phyloP scores from a whole-genome alignment of 2,888 invertebrate genomes.

The Eudemis profundana region DNA sequence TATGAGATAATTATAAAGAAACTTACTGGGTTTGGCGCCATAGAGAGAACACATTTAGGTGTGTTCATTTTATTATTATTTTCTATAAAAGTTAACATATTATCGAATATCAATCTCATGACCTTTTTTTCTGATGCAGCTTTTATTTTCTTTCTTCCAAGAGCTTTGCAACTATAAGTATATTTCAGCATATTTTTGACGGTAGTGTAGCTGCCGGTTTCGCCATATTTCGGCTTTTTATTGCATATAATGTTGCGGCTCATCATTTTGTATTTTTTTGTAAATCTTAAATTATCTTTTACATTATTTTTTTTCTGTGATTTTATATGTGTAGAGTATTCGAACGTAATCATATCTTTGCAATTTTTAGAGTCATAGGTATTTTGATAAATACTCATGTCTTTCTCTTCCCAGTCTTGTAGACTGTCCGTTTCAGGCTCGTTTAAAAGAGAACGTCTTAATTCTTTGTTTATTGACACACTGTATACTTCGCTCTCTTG shows the following conservation, averaged over 20 bases:
- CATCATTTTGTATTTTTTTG: not conserved
- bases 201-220: not conserved
- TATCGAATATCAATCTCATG: not conserved
- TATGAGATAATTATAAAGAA: not conserved
- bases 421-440: not conserved
- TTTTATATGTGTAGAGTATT: slow-evolving; percentile 15
- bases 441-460: not conserved
- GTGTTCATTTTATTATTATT: slow-evolving; percentile 4
- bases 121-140: not conserved
- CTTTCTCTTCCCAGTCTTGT: slow-evolving; percentile 10
- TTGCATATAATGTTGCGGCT: not conserved
- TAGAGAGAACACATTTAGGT: slow-evolving; percentile 6
- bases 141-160: slow-evolving; percentile 1
- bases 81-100: not conserved
- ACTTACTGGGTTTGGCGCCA: slow-evolving; percentile 61
- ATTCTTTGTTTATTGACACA: not conserved
- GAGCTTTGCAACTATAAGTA: not conserved
- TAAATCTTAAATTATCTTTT: not conserved
- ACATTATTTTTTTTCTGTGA: slow-evolving; percentile 1
- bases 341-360: slow-evolving; percentile 46
- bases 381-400: slow-evolving; percentile 14
- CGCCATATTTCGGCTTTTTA: slow-evolving; percentile 16
- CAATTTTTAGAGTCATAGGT: slow-evolving; percentile 43
- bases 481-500: slow-evolving; percentile 6
- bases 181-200: not conserved